These are phyloP conservation scores for Tetranychus cinnabarinus DNA, from an alignment of 1,140 invertebrate genomes.

Conservation along the genomic window DNA sequence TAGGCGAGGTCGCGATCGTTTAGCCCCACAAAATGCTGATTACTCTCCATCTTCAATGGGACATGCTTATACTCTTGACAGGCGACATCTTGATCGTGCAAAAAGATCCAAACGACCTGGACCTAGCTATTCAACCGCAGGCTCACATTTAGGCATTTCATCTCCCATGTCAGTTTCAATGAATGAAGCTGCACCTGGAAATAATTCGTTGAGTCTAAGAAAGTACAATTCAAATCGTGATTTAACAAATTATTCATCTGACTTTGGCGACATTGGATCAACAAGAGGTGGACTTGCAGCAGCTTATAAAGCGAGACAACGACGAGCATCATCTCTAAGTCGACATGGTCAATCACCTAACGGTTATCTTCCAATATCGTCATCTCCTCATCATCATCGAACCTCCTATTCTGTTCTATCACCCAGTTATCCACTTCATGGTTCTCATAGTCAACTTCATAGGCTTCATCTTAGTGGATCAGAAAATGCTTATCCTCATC, in stretches of 20 bases:
- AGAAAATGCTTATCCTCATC: not conserved
- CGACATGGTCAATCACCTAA: not conserved
- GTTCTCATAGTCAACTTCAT: not conserved
- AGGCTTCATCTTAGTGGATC: not conserved
- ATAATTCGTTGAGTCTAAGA: not conserved
- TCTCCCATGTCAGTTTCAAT: no score
- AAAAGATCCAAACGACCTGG: not conserved
- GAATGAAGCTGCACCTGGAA: no score
- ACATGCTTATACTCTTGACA: not conserved
- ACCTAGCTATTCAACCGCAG: not conserved
- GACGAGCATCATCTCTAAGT: slow-evolving; percentile 5
- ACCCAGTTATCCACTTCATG: not conserved
- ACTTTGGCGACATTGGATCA: not conserved
- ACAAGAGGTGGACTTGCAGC: slow-evolving; percentile 7
- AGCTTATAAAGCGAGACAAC: slow-evolving; percentile 5
- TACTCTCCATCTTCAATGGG: not conserved
- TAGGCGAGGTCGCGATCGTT: not conserved
- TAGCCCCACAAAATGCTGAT: not conserved
- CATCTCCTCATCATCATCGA: not conserved
- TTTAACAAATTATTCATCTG: not conserved
- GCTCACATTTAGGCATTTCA: not conserved
- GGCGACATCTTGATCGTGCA: not conserved
- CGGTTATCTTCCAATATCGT: no score
- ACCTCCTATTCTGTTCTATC: not conserved
- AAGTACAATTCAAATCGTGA: not conserved